A percentile compares a stretch with the other conserved stretches of the same genome.
These are phyloP conservation scores for Atta colombica DNA, from an alignment of 1,140 invertebrate species.

Conservation along the genomic window DNA sequence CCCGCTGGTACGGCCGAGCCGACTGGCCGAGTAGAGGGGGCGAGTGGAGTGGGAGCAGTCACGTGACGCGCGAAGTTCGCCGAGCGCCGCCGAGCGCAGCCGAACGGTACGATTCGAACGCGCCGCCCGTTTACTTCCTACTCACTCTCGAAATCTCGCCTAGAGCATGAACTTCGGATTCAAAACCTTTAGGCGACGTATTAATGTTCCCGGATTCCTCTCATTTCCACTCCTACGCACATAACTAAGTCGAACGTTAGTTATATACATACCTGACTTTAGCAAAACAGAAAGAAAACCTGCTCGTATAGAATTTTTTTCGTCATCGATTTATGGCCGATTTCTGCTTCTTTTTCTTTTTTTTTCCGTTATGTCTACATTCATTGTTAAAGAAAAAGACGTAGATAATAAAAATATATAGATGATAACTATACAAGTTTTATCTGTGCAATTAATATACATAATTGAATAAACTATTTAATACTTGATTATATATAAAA, in stretches of 20 bases:
- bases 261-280: not conserved
- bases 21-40: slow-evolving; percentile 15
- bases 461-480: too few species aligned
- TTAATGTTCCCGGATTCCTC: slow-evolving; percentile 30
- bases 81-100: slow-evolving; percentile 24
- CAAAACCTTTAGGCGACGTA: slow-evolving; percentile 31
- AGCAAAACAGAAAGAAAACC: not conserved
- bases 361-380: not conserved
- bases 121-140: slow-evolving; percentile 54
- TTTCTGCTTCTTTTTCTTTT: not conserved
- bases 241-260: not conserved
- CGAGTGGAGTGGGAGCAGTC: not conserved
- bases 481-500: too few species aligned
- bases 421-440: too few species aligned
- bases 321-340: too few species aligned
- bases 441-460: too few species aligned
- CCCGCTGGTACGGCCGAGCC: not conserved
- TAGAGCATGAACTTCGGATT: not conserved
- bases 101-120: not conserved
- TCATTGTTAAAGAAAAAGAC: too few species aligned
- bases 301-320: too few species aligned
- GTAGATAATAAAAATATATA: too few species aligned
- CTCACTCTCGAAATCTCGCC: not conserved
- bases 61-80: slow-evolving; percentile 25
- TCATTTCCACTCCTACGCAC: slow-evolving; percentile 8